Conservation (phyloP, 2,888 invertebrate genomes). For the Hemistola chrysoprasaria region DNA sequence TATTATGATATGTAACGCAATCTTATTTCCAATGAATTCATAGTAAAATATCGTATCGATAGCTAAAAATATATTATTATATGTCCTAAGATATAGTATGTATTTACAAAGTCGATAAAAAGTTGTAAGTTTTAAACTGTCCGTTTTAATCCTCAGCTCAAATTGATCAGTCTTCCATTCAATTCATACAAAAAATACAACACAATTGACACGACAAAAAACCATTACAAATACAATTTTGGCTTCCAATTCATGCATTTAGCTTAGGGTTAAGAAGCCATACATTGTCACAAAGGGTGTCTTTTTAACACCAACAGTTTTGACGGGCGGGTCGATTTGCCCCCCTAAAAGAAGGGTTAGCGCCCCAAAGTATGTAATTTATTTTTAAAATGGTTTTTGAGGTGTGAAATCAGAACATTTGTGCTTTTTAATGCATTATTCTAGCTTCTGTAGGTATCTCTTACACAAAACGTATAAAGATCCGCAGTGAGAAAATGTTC, state of each 20-base stretch:
- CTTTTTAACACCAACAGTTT: slow-evolving; percentile 74
- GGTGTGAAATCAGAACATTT: slow-evolving; percentile 24
- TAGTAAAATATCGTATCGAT: too few species aligned
- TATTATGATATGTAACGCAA: too few species aligned
- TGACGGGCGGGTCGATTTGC: slow-evolving; percentile 58
- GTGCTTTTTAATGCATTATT: slow-evolving; percentile 6
- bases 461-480: neutral
- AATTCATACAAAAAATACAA: slow-evolving; percentile 43
- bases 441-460: neutral
- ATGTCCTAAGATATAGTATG: too few species aligned
- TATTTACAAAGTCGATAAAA: too few species aligned
- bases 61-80: too few species aligned
- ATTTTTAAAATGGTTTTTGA: slow-evolving; percentile 24
- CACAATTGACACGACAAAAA: slow-evolving; percentile 55
- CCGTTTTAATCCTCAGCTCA: slow-evolving; percentile 23
- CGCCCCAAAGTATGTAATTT: slow-evolving; percentile 36
- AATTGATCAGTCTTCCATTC: slow-evolving; percentile 38
- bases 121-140: neutral
- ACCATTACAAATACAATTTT: slow-evolving; percentile 69
- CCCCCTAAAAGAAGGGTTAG: slow-evolving; percentile 63
- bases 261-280: slow-evolving; percentile 76
- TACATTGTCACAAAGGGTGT: slow-evolving; percentile 69
- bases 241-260: slow-evolving; percentile 69
- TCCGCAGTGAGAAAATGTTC: too few species aligned
- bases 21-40: too few species aligned